Base-by-base conservation (phyloP, 2,888 invertebrate genomes). In the Clusia tigrina region DNA sequence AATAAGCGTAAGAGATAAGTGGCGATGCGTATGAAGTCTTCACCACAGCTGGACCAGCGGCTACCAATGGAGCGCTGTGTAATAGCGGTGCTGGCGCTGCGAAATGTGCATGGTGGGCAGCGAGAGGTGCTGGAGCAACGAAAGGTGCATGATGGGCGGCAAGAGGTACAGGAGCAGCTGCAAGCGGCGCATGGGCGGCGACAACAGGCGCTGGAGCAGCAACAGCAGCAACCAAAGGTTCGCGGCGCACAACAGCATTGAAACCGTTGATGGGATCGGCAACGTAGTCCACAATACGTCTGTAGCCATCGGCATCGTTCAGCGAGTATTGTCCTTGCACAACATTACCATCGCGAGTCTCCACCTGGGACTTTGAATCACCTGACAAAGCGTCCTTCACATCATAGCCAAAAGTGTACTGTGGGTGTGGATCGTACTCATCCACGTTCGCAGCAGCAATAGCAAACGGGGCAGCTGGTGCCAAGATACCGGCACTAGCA, bases 321-420 rank as follows among this genome's bases (percentile, higher is more conserved):
- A 84, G 71, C 2, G 84, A 84, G 72, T 84, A 84, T 69, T 84
- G 84, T 24, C 84, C 84, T 67, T 80, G 81, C 15, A 84, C 84
- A 22, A 81, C 68, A 64, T 83, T 83, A 54, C 84, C 84, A 64
- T 84, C 81, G 54, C 84, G 84, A 23, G 76, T 78, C 70, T 84
- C 84, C 32, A 82, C 80, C 68, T 83, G 83, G 52, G 74, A 81
- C 72, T 84, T 84, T 1, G 82, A 82, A 58, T 84, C 84, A 32
- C 84, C 84, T 10, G 84, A 81, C 3, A 83, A 66, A 51, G 77
- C 74, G 68, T 84, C 84, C 69, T 84, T 82, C 22, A 84, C 80
- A 62, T 84, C 84, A 67, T 84, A 84, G 22, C 80, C 82, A 51
- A 79, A 84, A 55, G 78, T 78, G 71, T 84, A 84, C 67, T 83